Evolutionary conservation across 2,113 vertebrate genomes (phyloP).

Genomic region (Phylloscopus whistleri): DNA sequence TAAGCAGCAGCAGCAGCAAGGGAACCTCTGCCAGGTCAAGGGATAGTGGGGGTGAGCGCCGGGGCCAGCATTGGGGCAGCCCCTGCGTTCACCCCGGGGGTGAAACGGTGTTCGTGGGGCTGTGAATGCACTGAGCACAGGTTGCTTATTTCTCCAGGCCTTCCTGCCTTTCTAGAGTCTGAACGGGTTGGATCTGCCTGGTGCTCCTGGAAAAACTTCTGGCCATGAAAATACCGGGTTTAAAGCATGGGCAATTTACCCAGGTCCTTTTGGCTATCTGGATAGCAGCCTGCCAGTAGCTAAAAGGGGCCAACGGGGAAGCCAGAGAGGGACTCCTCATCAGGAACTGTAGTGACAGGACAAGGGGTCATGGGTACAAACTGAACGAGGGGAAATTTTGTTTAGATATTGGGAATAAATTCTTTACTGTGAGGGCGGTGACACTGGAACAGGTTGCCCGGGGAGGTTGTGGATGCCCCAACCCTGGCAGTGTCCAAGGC

Average conservation of each 20-base stretch:
- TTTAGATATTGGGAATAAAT: neutral
- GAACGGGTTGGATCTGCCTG: neutral
- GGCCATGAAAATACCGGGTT: neutral
- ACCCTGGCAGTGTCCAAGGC: neutral
- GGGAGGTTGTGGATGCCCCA: neutral
- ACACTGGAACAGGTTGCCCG: neutral
- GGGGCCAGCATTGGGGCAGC: neutral
- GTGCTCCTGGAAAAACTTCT: neutral
- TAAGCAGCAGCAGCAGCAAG: neutral
- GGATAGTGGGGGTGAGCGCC: neutral
- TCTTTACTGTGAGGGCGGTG: neutral
- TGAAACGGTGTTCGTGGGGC: fast-evolving
- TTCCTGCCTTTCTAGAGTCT: neutral
- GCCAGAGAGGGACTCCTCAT: neutral
- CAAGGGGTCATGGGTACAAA: neutral
- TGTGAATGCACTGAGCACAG: neutral
- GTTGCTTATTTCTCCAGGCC: neutral
- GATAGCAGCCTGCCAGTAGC: neutral
- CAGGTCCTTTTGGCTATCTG: neutral
- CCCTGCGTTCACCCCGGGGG: fast-evolving
- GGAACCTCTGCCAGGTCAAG: neutral
- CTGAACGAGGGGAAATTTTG: neutral
- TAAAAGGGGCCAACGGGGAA: neutral
- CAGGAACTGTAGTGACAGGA: neutral
- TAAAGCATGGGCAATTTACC: neutral